phyloP scores from a whole-genome alignment of 2,113 vertebrate genomes.

The Pitta sordida region DNA sequence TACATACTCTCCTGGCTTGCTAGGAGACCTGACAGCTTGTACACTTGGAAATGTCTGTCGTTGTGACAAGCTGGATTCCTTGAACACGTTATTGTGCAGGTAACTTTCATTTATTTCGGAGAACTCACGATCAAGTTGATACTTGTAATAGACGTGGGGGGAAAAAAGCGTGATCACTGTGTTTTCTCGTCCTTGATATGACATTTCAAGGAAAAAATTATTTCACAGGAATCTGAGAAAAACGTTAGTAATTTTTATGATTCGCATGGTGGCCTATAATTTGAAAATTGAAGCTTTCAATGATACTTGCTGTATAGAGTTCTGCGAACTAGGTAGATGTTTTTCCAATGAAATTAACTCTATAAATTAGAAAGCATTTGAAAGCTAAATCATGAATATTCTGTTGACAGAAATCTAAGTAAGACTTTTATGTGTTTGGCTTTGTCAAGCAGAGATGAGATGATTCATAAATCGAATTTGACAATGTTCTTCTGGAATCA shows the following conservation, averaged over 20 bases:
- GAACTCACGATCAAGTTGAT: not conserved
- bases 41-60: not conserved
- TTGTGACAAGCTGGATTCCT: not conserved
- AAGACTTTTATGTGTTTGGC: not conserved
- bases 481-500: not conserved
- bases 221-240: not conserved
- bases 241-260: not conserved
- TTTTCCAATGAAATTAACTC: not conserved
- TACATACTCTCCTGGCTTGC: not conserved
- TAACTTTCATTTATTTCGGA: not conserved
- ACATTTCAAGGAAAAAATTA: not conserved
- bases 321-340: not conserved
- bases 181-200: not conserved
- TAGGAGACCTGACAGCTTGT: not conserved
- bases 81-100: not conserved
- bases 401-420: not conserved
- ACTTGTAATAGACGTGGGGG: not conserved
- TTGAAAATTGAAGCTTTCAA: not conserved
- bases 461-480: not conserved
- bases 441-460: not conserved
- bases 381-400: not conserved
- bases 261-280: not conserved
- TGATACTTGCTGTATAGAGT: not conserved
- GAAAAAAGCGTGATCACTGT: not conserved
- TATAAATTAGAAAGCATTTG: not conserved